Percentiles rank a stretch among this genome's conserved stretches.
These are phyloP conservation scores for Stictonetta naevosa DNA, from an alignment of 2,113 vertebrate genomes.

Conservation along the genomic window DNA sequence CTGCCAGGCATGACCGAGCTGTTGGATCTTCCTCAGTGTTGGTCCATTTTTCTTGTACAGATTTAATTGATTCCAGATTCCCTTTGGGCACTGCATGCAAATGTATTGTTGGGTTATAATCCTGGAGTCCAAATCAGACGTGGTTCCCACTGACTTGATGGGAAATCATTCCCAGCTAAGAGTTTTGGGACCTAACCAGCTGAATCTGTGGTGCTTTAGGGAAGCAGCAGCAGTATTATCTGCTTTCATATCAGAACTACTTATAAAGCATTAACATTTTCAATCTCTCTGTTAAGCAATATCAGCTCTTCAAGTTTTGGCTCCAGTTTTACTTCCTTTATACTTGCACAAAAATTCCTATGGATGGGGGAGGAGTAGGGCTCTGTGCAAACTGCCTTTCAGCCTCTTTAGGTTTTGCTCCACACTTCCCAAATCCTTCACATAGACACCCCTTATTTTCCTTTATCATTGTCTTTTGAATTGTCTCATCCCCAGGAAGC, in stretches of 20 bases:
- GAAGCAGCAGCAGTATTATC: not conserved
- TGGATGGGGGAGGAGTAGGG: not conserved
- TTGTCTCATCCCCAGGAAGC: not conserved
- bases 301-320: not conserved
- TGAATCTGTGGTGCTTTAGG: not conserved
- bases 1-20: conserved; percentile 7
- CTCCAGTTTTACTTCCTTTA: not conserved
- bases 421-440: not conserved
- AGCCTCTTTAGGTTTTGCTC: not conserved
- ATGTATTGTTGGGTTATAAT: not conserved
- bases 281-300: not conserved
- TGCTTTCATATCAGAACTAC: not conserved
- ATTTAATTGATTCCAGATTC: conserved; percentile 40
- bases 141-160: not conserved
- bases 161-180: not conserved
- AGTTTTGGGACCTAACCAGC: not conserved
- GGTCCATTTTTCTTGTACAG: conserved; percentile 22
- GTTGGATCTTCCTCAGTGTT: conserved; percentile 29
- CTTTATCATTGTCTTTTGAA: not conserved
- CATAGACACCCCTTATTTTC: rapidly evolving
- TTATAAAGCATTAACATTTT: not conserved
- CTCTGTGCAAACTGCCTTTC: not conserved
- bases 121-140: not conserved
- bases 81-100: not conserved
- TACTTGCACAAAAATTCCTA: not conserved